Percentiles rank a stretch among this genome's conserved stretches.
These are phyloP conservation scores for Galaxias olidus DNA, from an alignment of 2,797 vertebrate genomes.

Conservation along the genomic window DNA sequence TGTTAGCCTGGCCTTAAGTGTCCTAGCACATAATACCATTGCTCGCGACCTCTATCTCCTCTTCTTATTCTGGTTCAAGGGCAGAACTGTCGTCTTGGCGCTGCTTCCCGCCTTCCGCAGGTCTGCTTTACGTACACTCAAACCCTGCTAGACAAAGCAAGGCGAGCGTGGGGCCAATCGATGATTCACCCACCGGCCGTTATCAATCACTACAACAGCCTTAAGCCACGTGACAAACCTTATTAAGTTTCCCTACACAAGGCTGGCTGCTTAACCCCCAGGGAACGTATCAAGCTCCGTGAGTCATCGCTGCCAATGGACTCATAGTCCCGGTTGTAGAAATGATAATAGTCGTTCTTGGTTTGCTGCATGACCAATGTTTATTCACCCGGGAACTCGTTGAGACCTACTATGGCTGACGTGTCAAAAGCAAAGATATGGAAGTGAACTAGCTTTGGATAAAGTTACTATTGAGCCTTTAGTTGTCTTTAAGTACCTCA, in stretches of 20 bases:
- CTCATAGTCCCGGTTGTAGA: constrained; percentile 20
- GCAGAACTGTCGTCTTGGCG: constrained; percentile 43
- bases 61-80: constrained; percentile 40
- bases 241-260: constrained; percentile 57
- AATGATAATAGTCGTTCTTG: constrained; percentile 41
- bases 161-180: constrained; percentile 55
- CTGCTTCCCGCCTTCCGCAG: constrained; percentile 39
- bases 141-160: constrained; percentile 59
- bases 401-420: not conserved
- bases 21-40: too few species aligned
- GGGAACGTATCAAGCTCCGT: constrained; percentile 49
- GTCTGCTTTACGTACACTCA: constrained; percentile 33
- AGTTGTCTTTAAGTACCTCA: too few species aligned
- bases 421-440: constrained; percentile 19
- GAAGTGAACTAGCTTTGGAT: not conserved
- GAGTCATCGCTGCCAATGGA: constrained; percentile 53
- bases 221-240: constrained; percentile 64
- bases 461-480: too few species aligned
- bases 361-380: constrained; percentile 7
- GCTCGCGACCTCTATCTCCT: not conserved
- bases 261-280: constrained; percentile 41
- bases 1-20: too few species aligned
- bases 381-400: constrained; percentile 25
- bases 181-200: constrained; percentile 59
- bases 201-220: constrained; percentile 73